These are phyloP conservation scores for Phymastichus coffea DNA, from an alignment of 1,140 invertebrate species.

Conservation along the genomic window DNA sequence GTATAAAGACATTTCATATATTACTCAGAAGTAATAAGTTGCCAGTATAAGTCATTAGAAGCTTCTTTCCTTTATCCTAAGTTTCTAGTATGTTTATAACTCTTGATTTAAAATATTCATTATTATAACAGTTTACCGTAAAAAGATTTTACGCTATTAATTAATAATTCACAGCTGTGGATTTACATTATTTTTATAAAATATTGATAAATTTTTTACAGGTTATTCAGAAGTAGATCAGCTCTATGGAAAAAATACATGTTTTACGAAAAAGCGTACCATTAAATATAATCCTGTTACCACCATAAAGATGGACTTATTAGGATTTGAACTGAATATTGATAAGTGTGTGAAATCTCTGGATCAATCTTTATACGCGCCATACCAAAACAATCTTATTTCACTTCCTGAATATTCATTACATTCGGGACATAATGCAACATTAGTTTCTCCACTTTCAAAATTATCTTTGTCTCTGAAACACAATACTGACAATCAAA, in stretches of 20 bases:
- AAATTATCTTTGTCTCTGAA: background rate
- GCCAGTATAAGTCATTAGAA: too few relatives aligned
- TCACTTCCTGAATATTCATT: background rate
- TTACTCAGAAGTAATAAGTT: too few relatives aligned
- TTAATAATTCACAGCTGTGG: too few relatives aligned
- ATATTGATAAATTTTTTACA: conserved; percentile 26
- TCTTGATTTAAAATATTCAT: too few relatives aligned
- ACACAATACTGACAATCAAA: background rate
- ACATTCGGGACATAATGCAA: background rate
- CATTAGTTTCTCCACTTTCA: background rate
- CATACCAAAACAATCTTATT: background rate
- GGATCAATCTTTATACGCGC: background rate
- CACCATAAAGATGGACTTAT: conserved; percentile 33
- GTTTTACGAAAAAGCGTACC: conserved; percentile 11
- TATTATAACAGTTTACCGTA: too few relatives aligned
- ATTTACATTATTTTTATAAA: background rate
- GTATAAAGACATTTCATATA: too few relatives aligned
- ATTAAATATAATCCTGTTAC: conserved; percentile 35
- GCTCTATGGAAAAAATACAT: conserved; percentile 31
- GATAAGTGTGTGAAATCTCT: background rate
- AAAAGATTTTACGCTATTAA: too few relatives aligned
- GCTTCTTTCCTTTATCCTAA: too few relatives aligned
- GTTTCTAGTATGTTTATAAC: too few relatives aligned
- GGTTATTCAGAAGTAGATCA: conserved; percentile 40
- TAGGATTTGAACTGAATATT: conserved; percentile 36